Conservation (phyloP, 2,797 vertebrate species). For the Periophthalmus magnuspinnatus region DNA sequence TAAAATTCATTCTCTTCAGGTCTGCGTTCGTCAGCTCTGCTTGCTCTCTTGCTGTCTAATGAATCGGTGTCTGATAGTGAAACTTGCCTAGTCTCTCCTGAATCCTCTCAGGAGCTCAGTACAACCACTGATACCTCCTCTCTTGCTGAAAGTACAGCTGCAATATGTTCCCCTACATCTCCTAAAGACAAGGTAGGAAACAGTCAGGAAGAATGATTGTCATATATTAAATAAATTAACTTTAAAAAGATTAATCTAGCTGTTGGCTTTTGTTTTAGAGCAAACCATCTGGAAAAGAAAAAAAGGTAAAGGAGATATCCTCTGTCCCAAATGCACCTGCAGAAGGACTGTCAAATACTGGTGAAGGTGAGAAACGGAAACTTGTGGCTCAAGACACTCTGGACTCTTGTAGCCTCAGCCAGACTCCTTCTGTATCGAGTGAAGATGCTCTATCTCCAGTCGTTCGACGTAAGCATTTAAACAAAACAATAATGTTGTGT, state of each 20-base stretch:
- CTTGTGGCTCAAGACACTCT: conserved; percentile 74
- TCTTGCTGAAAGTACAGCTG: conserved; percentile 74
- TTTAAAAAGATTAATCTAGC: background rate
- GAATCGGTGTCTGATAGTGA: conserved; percentile 78
- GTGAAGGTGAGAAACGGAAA: conserved; percentile 52
- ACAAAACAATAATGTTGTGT: background rate
- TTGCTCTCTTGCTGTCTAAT: conserved; percentile 85
- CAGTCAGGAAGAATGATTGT: background rate
- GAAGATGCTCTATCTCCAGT: conserved; percentile 76
- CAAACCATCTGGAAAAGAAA: conserved; percentile 54
- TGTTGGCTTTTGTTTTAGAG: conserved; percentile 29
- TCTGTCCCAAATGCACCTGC: conserved; percentile 29
- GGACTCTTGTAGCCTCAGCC: conserved; percentile 74
- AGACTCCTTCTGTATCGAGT: conserved; percentile 75
- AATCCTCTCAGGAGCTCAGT: conserved; percentile 77
- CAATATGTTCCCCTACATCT: conserved; percentile 76
- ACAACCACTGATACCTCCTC: conserved; percentile 75
- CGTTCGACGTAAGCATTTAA: conserved; percentile 59
- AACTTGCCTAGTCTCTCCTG: conserved; percentile 57
- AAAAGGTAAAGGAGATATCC: conserved; percentile 38
- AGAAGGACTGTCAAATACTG: conserved; percentile 35
- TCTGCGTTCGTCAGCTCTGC: conserved; percentile 85
- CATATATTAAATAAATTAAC: background rate
- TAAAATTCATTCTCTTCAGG: conserved; percentile 60
- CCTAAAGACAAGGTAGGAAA: conserved; percentile 67